phyloP scores from a whole-genome alignment of 2,113 vertebrate genomes.

The Apteryx owenii region DNA sequence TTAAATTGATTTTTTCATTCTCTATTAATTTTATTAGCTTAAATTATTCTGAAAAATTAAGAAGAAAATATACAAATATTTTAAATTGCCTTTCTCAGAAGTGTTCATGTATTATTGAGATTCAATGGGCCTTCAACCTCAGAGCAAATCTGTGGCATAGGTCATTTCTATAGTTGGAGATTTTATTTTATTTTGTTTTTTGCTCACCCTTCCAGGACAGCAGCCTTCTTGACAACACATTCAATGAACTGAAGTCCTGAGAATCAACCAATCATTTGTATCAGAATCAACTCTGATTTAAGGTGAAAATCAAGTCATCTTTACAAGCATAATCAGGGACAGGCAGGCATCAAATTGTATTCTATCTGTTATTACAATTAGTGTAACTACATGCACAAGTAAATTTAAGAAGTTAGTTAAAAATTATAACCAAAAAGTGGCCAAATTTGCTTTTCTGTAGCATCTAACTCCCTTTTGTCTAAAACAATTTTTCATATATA shows the following conservation, averaged over 20 bases:
- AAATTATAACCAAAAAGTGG: not conserved
- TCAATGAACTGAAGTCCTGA: not conserved
- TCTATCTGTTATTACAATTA: not conserved
- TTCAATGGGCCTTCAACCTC: accelerated
- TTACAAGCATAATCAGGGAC: not conserved
- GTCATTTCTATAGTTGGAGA: not conserved
- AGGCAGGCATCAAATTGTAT: not conserved
- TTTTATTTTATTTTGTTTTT: not conserved
- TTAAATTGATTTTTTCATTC: not conserved
- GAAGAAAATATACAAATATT: not conserved
- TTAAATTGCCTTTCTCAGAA: not conserved
- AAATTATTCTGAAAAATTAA: not conserved
- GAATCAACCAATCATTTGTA: not conserved
- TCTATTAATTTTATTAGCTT: not conserved
- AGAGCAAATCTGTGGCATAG: not conserved
- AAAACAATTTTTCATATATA: not conserved
- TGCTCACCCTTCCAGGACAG: not conserved
- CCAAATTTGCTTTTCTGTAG: not conserved
- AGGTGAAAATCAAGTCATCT: not conserved
- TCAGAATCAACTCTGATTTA: not conserved
- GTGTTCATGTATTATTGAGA: not conserved
- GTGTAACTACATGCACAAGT: not conserved
- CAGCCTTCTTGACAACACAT: not conserved
- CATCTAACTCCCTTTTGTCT: not conserved
- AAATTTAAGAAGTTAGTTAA: not conserved